A percentile compares a stretch with the other conserved stretches of the same genome.
Evolutionary conservation across 2,888 invertebrate genomes (phyloP).

Genomic region (Sceliomorpha sp.): DNA sequence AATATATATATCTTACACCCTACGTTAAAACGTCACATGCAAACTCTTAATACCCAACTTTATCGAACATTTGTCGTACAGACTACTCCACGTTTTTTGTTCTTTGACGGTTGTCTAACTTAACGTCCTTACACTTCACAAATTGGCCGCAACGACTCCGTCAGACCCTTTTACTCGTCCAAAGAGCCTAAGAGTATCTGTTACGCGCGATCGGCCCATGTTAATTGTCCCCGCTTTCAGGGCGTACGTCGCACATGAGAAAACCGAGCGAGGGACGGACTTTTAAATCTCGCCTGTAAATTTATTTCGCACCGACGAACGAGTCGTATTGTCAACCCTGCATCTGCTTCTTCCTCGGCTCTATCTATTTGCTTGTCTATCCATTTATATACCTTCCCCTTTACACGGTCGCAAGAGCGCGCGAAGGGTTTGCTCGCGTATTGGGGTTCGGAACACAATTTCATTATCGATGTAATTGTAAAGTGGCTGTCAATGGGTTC

Average conservation of each 20-base stretch:
- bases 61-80: background rate
- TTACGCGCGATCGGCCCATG: constrained; percentile 77
- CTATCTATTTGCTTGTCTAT: constrained; percentile 55
- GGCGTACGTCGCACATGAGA: constrained; percentile 47
- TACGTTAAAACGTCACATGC: no score
- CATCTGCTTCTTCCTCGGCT: constrained; percentile 43
- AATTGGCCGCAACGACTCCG: constrained; percentile 46
- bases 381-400: constrained; percentile 34
- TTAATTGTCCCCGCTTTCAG: constrained; percentile 71
- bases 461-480: constrained; percentile 80
- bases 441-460: constrained; percentile 74
- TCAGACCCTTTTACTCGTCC: constrained; percentile 55
- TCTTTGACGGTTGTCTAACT: constrained; percentile 20
- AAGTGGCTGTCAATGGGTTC: constrained; percentile 77
- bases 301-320: constrained; percentile 77
- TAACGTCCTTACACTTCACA: constrained; percentile 12
- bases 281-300: constrained; percentile 76
- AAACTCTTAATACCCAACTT: no score
- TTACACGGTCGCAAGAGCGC: constrained; percentile 22
- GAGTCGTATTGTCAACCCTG: constrained; percentile 71
- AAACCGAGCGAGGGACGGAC: constrained; percentile 55
- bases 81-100: constrained; percentile 2
- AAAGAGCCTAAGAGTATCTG: constrained; percentile 74
- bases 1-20: no score
- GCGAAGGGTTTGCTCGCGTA: constrained; percentile 70